Conservation (phyloP, 2,113 vertebrate genomes). For the Microtus richardsoni region DNA sequence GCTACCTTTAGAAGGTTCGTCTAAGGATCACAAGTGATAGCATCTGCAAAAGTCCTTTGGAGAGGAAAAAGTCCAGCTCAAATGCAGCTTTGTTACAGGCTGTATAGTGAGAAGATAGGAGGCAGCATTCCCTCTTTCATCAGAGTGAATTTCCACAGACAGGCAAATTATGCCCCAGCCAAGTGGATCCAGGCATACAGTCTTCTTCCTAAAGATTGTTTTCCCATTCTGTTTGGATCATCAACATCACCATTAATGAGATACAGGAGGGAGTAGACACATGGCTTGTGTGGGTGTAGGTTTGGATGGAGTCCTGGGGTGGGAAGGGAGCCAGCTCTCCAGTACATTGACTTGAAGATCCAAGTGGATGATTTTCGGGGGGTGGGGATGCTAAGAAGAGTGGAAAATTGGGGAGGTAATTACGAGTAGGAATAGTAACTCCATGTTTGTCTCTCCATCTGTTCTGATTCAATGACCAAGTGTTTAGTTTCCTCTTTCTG, state of each 20-base stretch:
- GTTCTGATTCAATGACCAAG: slow-evolving; percentile 34
- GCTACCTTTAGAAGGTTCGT: slow-evolving; percentile 1
- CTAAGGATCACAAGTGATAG: not conserved
- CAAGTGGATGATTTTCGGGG: slow-evolving; percentile 56
- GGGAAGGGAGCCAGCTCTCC: slow-evolving; percentile 60
- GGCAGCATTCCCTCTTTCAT: slow-evolving; percentile 53
- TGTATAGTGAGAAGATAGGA: slow-evolving; percentile 38
- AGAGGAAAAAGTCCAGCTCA: not conserved
- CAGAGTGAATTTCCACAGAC: slow-evolving; percentile 49
- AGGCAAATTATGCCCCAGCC: slow-evolving; percentile 36
- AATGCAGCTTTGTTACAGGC: slow-evolving; percentile 4
- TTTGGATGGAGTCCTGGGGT: slow-evolving; percentile 61
- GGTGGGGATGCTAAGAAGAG: not conserved
- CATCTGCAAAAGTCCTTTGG: slow-evolving; percentile 62
- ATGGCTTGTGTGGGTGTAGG: slow-evolving; percentile 72
- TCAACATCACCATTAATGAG: slow-evolving; percentile 70
- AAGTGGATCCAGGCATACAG: slow-evolving; percentile 57
- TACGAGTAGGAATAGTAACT: slow-evolving; percentile 49
- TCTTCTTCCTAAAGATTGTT: slow-evolving; percentile 64
- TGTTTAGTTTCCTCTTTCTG: slow-evolving; percentile 26
- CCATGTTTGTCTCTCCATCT: not conserved
- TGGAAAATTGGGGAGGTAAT: slow-evolving; percentile 43
- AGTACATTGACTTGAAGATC: slow-evolving; percentile 58
- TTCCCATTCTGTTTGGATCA: slow-evolving; percentile 72
- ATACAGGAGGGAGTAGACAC: slow-evolving; percentile 67